These are phyloP conservation scores for Carollia perspicillata DNA, from an alignment of 2,113 vertebrate species.

Conservation along the genomic window DNA sequence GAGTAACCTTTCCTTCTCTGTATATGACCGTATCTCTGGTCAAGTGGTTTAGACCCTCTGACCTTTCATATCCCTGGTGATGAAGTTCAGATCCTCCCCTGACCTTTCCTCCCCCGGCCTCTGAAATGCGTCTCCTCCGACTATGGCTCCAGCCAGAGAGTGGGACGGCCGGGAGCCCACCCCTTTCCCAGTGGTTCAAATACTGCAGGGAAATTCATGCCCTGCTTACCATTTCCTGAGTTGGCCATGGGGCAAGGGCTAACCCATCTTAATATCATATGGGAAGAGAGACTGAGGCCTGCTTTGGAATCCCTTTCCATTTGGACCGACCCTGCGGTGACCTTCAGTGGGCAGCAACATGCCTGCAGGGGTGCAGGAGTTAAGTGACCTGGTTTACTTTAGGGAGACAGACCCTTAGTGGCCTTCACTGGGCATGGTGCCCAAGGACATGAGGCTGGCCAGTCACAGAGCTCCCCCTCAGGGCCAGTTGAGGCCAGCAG, in stretches of 20 bases:
- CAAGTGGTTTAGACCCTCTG: background rate
- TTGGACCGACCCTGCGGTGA: background rate
- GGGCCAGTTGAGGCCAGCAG: background rate
- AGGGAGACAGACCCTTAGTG: background rate
- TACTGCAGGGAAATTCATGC: background rate
- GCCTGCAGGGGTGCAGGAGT: background rate
- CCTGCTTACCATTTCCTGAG: background rate
- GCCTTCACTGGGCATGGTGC: background rate
- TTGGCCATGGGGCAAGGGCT: background rate
- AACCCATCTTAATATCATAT: background rate
- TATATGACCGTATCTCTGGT: background rate
- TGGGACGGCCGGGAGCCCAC: background rate
- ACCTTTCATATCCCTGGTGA: background rate
- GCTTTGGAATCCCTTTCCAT: background rate
- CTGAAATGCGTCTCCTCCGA: background rate
- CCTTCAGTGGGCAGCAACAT: background rate
- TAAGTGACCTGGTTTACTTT: background rate
- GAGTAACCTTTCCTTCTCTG: background rate
- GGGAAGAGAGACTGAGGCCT: background rate
- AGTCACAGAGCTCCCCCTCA: background rate
- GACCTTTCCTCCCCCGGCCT: background rate
- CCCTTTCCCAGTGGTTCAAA: background rate
- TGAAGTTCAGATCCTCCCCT: background rate
- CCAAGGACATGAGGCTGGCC: background rate
- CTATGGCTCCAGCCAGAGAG: background rate